phyloP scores from a whole-genome alignment of 1,140 invertebrate species.

The Brachionus rotundiformis region DNA sequence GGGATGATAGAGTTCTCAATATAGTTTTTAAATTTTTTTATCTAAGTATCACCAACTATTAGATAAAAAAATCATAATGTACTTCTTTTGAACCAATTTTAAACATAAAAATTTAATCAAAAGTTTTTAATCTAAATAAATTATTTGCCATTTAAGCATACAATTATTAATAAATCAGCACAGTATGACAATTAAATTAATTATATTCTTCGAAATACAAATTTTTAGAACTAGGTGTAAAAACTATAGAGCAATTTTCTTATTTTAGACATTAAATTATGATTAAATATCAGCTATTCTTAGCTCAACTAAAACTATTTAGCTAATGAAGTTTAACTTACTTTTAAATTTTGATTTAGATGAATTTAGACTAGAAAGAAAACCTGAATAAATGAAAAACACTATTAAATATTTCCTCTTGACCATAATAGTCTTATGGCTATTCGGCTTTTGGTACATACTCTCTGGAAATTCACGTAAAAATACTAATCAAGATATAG shows the following conservation, averaged over 20 bases:
- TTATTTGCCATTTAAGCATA: no score
- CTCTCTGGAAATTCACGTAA: background rate
- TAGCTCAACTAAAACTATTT: no score
- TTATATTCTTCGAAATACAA: background rate
- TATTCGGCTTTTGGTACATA: slow-evolving; percentile 26
- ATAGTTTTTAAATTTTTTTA: background rate
- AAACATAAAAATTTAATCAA: no score
- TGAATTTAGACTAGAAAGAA: background rate
- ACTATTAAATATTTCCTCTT: slow-evolving; percentile 3
- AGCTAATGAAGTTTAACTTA: background rate
- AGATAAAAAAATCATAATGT: background rate
- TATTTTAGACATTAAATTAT: background rate
- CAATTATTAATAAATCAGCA: background rate
- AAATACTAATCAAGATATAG: background rate
- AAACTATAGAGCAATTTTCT: background rate
- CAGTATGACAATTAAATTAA: no score
- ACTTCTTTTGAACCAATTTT: no score
- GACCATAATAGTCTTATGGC: slow-evolving; percentile 10
- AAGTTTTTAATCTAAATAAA: no score
- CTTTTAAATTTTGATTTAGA: background rate
- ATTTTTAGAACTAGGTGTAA: background rate
- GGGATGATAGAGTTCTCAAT: background rate
- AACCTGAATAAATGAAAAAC: background rate
- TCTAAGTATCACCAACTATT: background rate
- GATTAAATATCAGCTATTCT: background rate